Conservation (phyloP, 1,140 invertebrate genomes). For the Hydropsyche tenuis region DNA sequence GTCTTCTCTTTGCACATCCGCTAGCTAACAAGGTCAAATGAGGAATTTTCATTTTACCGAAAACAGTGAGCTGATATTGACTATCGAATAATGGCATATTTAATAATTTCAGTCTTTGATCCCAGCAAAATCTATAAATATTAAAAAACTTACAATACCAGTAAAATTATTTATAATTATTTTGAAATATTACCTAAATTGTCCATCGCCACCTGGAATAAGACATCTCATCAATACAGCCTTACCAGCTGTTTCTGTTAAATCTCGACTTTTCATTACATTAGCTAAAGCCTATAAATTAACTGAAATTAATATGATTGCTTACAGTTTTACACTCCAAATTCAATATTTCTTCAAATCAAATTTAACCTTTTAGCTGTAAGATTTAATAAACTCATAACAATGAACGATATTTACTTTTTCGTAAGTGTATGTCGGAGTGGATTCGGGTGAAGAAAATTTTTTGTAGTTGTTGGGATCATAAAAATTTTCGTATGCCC, state of each 20-base stretch:
- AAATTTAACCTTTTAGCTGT: too few species aligned
- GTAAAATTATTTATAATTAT: too few species aligned
- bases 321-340: too few species aligned
- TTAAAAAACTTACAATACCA: too few species aligned
- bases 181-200: slow-evolving; percentile 32
- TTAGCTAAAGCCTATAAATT: slow-evolving; percentile 39
- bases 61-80: slow-evolving; percentile 33
- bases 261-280: slow-evolving; percentile 36
- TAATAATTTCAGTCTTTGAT: slow-evolving; percentile 41
- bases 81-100: slow-evolving; percentile 11
- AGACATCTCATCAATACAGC: slow-evolving; percentile 31
- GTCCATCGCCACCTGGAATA: slow-evolving; percentile 32
- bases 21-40: slow-evolving; percentile 37
- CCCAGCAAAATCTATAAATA: slow-evolving; percentile 44
- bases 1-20: slow-evolving; percentile 7
- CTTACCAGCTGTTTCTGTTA: slow-evolving; percentile 40
- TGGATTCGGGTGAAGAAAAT: slow-evolving; percentile 24
- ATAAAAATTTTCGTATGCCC: slow-evolving; percentile 39
- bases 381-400: too few species aligned
- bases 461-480: slow-evolving; percentile 32
- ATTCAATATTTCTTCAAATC: too few species aligned
- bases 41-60: slow-evolving; percentile 35
- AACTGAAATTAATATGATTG: slow-evolving; percentile 4
- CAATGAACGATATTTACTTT: too few species aligned
- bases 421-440: slow-evolving; percentile 38